Evolutionary conservation across 2,888 invertebrate genomes (phyloP).

Genomic region (Gnatocerus cornutus): DNA sequence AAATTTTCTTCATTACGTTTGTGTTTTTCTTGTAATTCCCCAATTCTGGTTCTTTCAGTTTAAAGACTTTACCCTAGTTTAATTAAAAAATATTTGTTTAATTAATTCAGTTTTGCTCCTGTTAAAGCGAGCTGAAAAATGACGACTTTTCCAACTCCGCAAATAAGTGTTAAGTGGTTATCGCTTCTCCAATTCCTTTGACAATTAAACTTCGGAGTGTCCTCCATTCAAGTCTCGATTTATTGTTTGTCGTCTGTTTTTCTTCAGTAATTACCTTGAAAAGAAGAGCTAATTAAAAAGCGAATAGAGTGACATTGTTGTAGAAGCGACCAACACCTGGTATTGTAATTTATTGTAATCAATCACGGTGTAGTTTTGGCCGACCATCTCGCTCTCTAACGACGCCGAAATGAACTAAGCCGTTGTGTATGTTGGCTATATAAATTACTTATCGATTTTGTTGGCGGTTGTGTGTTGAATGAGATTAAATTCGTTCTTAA

Average conservation of each 20-base stretch:
- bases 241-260: slow-evolving; percentile 28
- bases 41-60: background rate
- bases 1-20: slow-evolving; percentile 14
- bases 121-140: slow-evolving; percentile 6
- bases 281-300: background rate
- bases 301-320: background rate
- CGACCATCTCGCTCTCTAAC: slow-evolving; percentile 32
- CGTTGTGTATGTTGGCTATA: slow-evolving; percentile 42
- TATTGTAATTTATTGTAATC: slow-evolving; percentile 23
- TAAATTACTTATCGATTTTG: slow-evolving; percentile 51
- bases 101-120: slow-evolving; percentile 7
- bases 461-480: slow-evolving; percentile 41
- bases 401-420: slow-evolving; percentile 44
- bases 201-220: slow-evolving; percentile 36
- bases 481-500: slow-evolving; percentile 46
- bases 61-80: background rate
- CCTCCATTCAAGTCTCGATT: slow-evolving; percentile 13
- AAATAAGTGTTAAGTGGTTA: slow-evolving; percentile 35
- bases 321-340: slow-evolving; percentile 27
- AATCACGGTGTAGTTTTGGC: slow-evolving; percentile 39
- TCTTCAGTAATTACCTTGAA: slow-evolving; percentile 7
- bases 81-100: slow-evolving; percentile 21
- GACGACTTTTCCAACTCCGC: slow-evolving; percentile 10
- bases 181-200: slow-evolving; percentile 30
- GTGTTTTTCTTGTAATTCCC: background rate